Conservation (phyloP, 2,113 vertebrate genomes). For the Spea multiplicata region DNA sequence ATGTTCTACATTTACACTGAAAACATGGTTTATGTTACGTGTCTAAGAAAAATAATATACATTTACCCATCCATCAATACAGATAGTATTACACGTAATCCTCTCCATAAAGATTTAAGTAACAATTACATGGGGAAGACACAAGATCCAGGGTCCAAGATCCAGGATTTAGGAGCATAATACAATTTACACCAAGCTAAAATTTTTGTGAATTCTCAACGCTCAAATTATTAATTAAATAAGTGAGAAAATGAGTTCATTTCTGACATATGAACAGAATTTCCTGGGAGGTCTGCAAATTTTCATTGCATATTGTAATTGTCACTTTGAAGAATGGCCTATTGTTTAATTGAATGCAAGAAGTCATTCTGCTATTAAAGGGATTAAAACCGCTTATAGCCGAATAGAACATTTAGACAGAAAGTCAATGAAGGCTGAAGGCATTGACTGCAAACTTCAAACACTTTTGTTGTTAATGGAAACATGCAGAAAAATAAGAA, state of each 20-base stretch:
- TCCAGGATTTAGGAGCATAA: too few species aligned
- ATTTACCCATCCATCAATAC: too few species aligned
- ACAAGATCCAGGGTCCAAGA: too few species aligned
- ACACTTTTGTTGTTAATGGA: not conserved
- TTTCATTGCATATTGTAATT: slow-evolving; percentile 43
- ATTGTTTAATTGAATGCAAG: slow-evolving; percentile 45
- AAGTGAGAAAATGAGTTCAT: slow-evolving; percentile 21
- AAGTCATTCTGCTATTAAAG: slow-evolving; percentile 45
- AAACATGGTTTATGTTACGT: too few species aligned
- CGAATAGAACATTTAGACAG: slow-evolving; percentile 18
- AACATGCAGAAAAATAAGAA: not conserved
- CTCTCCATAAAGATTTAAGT: too few species aligned
- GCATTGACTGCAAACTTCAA: not conserved
- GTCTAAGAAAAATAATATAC: too few species aligned
- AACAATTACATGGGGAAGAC: too few species aligned
- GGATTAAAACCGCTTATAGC: slow-evolving; percentile 20
- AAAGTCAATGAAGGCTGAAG: slow-evolving; percentile 14
- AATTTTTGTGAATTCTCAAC: not conserved
- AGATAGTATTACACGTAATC: too few species aligned
- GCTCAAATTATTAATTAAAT: slow-evolving; percentile 16
- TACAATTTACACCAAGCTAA: too few species aligned
- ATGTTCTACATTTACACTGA: too few species aligned
- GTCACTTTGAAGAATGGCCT: slow-evolving; percentile 51
- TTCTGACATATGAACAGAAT: slow-evolving; percentile 34
- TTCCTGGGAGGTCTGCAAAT: slow-evolving; percentile 49